Conservation (phyloP, 2,888 invertebrate species). For the Aradus depressus region DNA sequence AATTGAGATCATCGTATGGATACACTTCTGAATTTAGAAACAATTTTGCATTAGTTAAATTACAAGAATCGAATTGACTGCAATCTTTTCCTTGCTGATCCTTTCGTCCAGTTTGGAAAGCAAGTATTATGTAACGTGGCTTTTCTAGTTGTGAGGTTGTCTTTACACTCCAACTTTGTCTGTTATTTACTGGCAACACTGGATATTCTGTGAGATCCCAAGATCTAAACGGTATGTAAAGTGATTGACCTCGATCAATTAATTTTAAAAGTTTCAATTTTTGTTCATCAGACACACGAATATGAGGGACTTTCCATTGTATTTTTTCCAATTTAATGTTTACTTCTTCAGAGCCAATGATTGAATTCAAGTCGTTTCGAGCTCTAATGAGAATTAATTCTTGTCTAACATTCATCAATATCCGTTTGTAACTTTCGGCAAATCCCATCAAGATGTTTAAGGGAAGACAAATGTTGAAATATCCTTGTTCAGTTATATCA, state of each 20-base stretch:
- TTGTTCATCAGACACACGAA: constrained; percentile 6
- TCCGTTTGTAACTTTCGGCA: constrained; percentile 6
- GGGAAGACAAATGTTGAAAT: constrained; percentile 12
- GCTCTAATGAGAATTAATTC: constrained; percentile 11
- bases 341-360: not conserved
- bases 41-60: constrained; percentile 34
- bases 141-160: constrained; percentile 35
- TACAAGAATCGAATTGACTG: constrained; percentile 31
- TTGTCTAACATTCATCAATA: constrained; percentile 16
- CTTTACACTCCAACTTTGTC: constrained; percentile 33
- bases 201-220: constrained; percentile 15
- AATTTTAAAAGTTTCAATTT: constrained; percentile 1
- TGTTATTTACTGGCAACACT: constrained; percentile 26
- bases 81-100: constrained; percentile 30
- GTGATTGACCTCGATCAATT: not conserved
- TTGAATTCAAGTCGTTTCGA: constrained; percentile 1
- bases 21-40: constrained; percentile 35
- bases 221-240: constrained; percentile 2
- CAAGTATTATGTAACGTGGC: constrained; percentile 36
- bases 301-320: constrained; percentile 7
- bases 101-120: constrained; percentile 36
- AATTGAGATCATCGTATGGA: constrained; percentile 35
- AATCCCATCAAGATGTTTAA: constrained; percentile 1
- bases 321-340: constrained; percentile 8
- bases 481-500: too few relatives aligned